Conservation (phyloP, 2,888 invertebrate species). For the Craniophora ligustri region DNA sequence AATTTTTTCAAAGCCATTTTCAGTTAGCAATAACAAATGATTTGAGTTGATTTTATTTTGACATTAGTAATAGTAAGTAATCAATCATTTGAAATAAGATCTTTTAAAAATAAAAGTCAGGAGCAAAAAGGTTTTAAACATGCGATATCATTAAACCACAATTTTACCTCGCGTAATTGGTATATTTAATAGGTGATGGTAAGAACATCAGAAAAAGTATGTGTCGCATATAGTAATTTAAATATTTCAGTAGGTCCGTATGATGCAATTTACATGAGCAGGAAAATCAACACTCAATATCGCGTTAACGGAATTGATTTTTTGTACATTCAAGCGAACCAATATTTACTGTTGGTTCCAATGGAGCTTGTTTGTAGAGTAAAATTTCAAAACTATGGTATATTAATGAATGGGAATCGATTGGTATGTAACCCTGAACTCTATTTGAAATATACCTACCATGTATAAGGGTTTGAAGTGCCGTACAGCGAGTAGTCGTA, state of each 20-base stretch:
- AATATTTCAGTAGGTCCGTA: too few species aligned
- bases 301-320: slow-evolving; percentile 7
- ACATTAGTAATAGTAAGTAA: slow-evolving; percentile 14
- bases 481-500: slow-evolving; percentile 65
- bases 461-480: slow-evolving; percentile 62
- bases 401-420: slow-evolving; percentile 74
- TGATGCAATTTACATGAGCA: neutral
- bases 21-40: slow-evolving; percentile 18
- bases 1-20: slow-evolving; percentile 71
- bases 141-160: neutral
- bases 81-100: slow-evolving; percentile 26
- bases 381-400: slow-evolving; percentile 44
- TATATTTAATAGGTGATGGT: neutral
- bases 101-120: neutral
- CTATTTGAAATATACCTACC: slow-evolving; percentile 60
- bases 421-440: slow-evolving; percentile 82
- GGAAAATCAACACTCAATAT: neutral
- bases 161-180: neutral
- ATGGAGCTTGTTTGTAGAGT: slow-evolving; percentile 22
- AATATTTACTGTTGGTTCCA: slow-evolving; percentile 19
- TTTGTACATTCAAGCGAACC: neutral
- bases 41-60: slow-evolving; percentile 15
- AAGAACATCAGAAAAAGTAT: too few species aligned
- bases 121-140: slow-evolving; percentile 17
- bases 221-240: too few species aligned